These are phyloP conservation scores for Poecilus cupreus DNA, from an alignment of 2,888 invertebrate genomes.

Conservation along the genomic window DNA sequence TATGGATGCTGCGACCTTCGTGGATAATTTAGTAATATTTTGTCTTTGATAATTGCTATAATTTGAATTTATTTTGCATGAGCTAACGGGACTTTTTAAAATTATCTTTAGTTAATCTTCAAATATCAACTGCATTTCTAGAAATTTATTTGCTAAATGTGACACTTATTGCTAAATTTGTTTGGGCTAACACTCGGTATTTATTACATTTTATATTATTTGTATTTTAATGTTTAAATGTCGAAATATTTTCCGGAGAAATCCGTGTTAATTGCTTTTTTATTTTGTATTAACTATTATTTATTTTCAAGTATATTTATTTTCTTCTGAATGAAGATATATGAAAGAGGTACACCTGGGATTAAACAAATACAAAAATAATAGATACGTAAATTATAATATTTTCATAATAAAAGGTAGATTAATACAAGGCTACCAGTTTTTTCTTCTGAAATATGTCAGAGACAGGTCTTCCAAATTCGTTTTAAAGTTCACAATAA, in stretches of 20 bases:
- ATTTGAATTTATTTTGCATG: constrained; percentile 51
- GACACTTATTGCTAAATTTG: constrained; percentile 26
- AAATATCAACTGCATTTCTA: constrained; percentile 32
- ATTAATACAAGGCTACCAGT: constrained; percentile 4
- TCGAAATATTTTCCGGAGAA: constrained; percentile 1
- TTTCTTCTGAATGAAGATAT: background rate
- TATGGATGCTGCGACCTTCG: constrained; percentile 23
- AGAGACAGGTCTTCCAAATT: background rate
- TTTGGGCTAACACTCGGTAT: background rate
- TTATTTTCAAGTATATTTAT: constrained; percentile 3
- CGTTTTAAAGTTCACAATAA: background rate
- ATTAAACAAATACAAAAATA: background rate
- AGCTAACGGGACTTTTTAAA: constrained; percentile 41
- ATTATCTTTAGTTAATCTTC: background rate
- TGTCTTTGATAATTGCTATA: constrained; percentile 46
- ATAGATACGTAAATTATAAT: constrained; percentile 20
- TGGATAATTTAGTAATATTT: constrained; percentile 43
- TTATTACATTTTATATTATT: constrained; percentile 6
- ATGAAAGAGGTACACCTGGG: background rate
- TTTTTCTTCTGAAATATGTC: constrained; percentile 12
- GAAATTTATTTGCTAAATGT: constrained; percentile 20
- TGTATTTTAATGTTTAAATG: constrained; percentile 7
- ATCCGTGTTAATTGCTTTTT: constrained; percentile 6
- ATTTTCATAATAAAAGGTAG: background rate
- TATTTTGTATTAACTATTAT: background rate